Evolutionary conservation across 2,113 vertebrate genomes (phyloP).

Genomic region (Marcusenius ussheri): DNA sequence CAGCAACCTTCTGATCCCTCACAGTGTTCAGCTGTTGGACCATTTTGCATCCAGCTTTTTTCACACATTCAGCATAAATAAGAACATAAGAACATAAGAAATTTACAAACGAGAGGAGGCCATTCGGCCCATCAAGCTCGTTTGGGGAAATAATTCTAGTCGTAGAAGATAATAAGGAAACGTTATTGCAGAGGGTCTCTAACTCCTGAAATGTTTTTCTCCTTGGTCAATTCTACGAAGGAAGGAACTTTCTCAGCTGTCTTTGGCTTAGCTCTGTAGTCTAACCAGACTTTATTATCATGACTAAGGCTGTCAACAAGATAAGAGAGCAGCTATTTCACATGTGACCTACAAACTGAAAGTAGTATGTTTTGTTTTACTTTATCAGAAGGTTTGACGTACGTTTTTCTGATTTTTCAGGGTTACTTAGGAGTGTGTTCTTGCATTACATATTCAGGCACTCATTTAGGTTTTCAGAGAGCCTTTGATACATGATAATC

Average conservation of each 20-base stretch:
- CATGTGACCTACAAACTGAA: conserved; percentile 37
- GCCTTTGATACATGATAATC: not conserved
- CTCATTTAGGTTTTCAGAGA: not conserved
- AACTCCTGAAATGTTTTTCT: not conserved
- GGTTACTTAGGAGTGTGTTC: not conserved
- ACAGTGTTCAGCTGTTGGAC: not conserved
- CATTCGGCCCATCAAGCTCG: too few relatives aligned
- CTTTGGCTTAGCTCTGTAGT: conserved; percentile 30
- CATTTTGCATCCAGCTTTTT: not conserved
- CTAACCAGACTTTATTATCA: conserved; percentile 44
- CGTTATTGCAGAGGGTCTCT: not conserved
- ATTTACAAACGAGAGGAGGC: too few relatives aligned
- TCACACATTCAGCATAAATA: not conserved
- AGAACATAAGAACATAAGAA: too few relatives aligned
- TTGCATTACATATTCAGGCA: not conserved
- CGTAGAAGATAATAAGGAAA: not conserved
- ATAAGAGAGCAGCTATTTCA: conserved; percentile 37
- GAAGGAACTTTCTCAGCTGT: conserved; percentile 24
- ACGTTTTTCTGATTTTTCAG: not conserved
- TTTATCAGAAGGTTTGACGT: not conserved
- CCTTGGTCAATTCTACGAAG: not conserved
- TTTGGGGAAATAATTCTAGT: not conserved
- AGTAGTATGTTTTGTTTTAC: conserved; percentile 33
- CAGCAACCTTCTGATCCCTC: not conserved
- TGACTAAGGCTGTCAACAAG: conserved; percentile 32